A percentile compares a stretch with the other conserved stretches of the same genome.
These are phyloP conservation scores for Therioaphis trifolii DNA, from an alignment of 2,888 invertebrate genomes.

Conservation along the genomic window DNA sequence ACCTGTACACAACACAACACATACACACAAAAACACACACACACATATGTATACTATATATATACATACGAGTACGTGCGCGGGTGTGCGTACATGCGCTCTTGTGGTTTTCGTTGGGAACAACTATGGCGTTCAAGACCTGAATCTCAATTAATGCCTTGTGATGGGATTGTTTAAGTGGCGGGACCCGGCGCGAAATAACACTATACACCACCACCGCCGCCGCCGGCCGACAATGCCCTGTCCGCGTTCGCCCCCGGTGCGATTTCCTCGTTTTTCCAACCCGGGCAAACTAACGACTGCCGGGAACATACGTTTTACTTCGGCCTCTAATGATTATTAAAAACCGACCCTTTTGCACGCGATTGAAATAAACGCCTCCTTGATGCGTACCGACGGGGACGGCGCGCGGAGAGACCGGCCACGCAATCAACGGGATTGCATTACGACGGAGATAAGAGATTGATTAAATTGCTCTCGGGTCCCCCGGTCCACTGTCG, in stretches of 20 bases:
- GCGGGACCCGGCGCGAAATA: slow-evolving; percentile 12
- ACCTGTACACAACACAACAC: no score
- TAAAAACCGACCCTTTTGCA: slow-evolving; percentile 62
- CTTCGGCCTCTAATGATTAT: slow-evolving; percentile 59
- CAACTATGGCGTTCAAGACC: slow-evolving; percentile 43
- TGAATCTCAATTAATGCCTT: slow-evolving; percentile 62
- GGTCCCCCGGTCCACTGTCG: background rate
- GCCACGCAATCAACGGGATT: slow-evolving; percentile 58
- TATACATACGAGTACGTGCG: no score
- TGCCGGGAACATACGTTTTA: slow-evolving; percentile 55
- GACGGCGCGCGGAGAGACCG: background rate
- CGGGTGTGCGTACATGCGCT: no score
- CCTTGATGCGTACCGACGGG: slow-evolving; percentile 12
- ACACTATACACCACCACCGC: slow-evolving; percentile 25
- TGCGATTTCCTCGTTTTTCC: slow-evolving; percentile 47
- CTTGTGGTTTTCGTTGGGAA: slow-evolving; percentile 33
- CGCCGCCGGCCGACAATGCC: background rate
- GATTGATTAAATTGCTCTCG: slow-evolving; percentile 58
- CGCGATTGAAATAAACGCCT: slow-evolving; percentile 62
- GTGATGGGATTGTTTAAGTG: slow-evolving; percentile 61
- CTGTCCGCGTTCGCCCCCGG: background rate
- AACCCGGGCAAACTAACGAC: slow-evolving; percentile 48
- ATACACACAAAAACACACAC: no score
- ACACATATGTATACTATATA: no score
- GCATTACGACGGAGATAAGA: slow-evolving; percentile 55